Evolutionary conservation across 2,888 invertebrate species (phyloP).

Genomic region (Deilephila porcellus): DNA sequence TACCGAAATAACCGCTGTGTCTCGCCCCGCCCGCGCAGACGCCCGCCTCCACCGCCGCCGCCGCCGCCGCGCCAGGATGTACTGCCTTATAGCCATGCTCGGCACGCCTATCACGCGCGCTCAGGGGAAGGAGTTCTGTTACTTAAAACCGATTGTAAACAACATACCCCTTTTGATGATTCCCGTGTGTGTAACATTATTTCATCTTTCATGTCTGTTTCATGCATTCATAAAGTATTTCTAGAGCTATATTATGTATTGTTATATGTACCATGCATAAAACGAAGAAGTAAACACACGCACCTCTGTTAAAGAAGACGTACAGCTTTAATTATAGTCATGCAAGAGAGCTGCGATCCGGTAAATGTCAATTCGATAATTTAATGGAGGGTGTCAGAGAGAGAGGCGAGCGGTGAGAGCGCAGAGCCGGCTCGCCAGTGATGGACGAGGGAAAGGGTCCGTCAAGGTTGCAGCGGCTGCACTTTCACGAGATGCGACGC

Average conservation of each 20-base stretch:
- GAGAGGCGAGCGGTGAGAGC: constrained; percentile 74
- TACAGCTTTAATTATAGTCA: constrained; percentile 4
- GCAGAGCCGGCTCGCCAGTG: constrained; percentile 51
- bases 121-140: constrained; percentile 62
- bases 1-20: constrained; percentile 82
- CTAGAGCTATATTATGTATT: background rate
- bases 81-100: constrained; percentile 66
- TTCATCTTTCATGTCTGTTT: constrained; percentile 26
- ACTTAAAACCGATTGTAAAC: constrained; percentile 59
- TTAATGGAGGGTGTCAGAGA: constrained; percentile 73
- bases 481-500: constrained; percentile 80
- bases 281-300: background rate
- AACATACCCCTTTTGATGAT: constrained; percentile 58
- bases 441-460: constrained; percentile 83
- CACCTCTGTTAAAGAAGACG: background rate
- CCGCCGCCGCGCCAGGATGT: constrained; percentile 65
- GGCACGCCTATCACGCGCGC: constrained; percentile 67
- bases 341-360: constrained; percentile 49
- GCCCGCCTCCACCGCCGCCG: constrained; percentile 52
- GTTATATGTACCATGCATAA: background rate
- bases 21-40: constrained; percentile 59
- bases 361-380: constrained; percentile 75
- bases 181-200: constrained; percentile 26
- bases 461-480: constrained; percentile 79
- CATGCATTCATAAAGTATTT: constrained; percentile 13